Conservation (phyloP, 2,797 vertebrate genomes). For the Sebastes diaconus region DNA sequence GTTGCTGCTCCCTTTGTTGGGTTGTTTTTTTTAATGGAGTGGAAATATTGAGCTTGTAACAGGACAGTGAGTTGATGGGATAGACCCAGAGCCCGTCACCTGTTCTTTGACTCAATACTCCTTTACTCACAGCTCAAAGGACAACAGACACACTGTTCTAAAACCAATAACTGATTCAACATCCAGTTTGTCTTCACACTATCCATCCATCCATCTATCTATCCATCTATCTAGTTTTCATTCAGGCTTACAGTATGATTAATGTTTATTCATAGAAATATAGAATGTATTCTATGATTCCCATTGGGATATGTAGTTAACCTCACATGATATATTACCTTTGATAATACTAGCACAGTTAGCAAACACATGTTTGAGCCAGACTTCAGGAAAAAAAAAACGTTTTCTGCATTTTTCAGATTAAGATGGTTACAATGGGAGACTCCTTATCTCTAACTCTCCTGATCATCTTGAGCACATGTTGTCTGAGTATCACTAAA, state of each 20-base stretch:
- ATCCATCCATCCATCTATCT: too few relatives aligned
- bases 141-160: not conserved
- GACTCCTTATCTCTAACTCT: not conserved
- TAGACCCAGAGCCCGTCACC: not conserved
- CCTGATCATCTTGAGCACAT: not conserved
- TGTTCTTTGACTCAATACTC: not conserved
- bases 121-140: conserved; percentile 3
- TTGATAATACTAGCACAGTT: not conserved
- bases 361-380: not conserved
- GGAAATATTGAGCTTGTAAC: conserved; percentile 43
- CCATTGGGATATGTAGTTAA: not conserved
- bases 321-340: not conserved
- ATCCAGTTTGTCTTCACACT: not conserved
- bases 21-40: conserved; percentile 31
- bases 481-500: not conserved
- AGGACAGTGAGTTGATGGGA: conserved; percentile 34
- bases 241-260: too few relatives aligned
- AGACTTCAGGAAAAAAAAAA: not conserved
- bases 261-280: not conserved
- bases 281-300: not conserved
- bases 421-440: not conserved
- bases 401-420: not conserved
- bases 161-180: not conserved
- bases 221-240: too few relatives aligned
- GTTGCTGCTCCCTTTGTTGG: not conserved